Evolutionary conservation across 2,797 vertebrate genomes (phyloP).

Genomic region (Eurystomus glaucurus): DNA sequence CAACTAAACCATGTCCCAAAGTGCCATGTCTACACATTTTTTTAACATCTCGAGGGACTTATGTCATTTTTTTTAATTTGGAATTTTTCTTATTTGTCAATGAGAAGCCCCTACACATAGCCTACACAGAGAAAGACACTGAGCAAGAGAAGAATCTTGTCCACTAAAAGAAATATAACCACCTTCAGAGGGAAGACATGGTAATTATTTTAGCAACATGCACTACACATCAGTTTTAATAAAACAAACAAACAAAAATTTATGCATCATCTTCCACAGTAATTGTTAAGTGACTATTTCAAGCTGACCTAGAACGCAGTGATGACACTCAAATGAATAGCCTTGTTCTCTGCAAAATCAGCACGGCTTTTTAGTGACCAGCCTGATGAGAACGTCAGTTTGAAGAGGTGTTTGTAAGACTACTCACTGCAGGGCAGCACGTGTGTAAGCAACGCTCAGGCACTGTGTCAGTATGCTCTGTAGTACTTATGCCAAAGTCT

Average conservation of each 20-base stretch:
- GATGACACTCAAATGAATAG: constrained; percentile 34
- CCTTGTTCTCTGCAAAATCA: constrained; percentile 35
- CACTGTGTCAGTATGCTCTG: neutral
- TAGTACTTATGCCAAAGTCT: neutral
- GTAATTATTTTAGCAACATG: neutral
- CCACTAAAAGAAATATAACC: neutral
- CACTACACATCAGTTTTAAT: neutral
- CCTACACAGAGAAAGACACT: neutral
- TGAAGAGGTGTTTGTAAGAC: constrained; percentile 37
- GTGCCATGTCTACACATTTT: too few species aligned
- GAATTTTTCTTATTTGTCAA: neutral
- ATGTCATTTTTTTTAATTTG: too few species aligned
- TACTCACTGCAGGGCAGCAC: constrained; percentile 23
- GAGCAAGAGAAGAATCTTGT: neutral
- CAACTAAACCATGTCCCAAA: too few species aligned
- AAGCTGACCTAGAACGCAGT: neutral
- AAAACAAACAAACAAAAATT: constrained; percentile 20
- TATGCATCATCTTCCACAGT: neutral
- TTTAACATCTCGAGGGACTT: too few species aligned
- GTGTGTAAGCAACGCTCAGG: neutral
- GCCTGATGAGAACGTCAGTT: neutral
- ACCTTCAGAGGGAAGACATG: neutral
- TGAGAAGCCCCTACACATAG: neutral
- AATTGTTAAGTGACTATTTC: constrained; percentile 30
- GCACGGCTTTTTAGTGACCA: neutral